Evolutionary conservation across 2,888 invertebrate genomes (phyloP), one percentile per base, ranked within the genome.

Genomic region (Thereva unica): DNA sequence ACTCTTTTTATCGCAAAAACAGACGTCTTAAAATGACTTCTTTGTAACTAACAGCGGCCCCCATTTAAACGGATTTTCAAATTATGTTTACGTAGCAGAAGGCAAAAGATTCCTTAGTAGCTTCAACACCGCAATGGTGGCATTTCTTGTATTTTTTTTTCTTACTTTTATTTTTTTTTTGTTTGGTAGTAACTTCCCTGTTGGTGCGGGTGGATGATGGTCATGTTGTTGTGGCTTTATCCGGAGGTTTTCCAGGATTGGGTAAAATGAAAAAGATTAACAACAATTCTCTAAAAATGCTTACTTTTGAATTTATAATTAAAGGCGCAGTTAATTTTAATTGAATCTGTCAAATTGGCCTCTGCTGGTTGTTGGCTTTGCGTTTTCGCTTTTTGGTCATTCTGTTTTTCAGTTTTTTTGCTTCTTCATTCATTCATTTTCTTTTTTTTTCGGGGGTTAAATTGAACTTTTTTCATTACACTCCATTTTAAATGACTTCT

Each of bases 231-330:
- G 53, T 64, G 64, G 53, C 45, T 54, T 42, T 53, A 53, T 41
- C 53, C 53, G 35, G 44, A 54, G 44, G 44, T 64, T 44, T 52
- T 23, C 2, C 23, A 23, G 53, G 54, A 64, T 64, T 64, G 53
- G 53, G 53, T 64, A 44, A 64, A 65, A 54, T 45, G 47, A 55
- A 65, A 65, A 54, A 65, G 64, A 65, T 65, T 65, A 65, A 54
- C 64, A 65, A 44, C 23, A 23, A 23, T 23, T 55, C 40, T 38
- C 45, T 44, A 40, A 65, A 44, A 65, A 65, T 49, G 64, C 55
- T 65, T 65, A 65, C 55, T 65, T 47, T 65, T 65, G 64, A 65
- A 65, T 65, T 65, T 55, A 65, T 65, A 65, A 65, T 65, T 55
- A 65, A 65, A 65, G 49, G 55, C 54, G 49, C 45, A 65, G 47